phyloP scores from a whole-genome alignment of 2,797 vertebrate species.

The Myiothlypis chrysogaster region DNA sequence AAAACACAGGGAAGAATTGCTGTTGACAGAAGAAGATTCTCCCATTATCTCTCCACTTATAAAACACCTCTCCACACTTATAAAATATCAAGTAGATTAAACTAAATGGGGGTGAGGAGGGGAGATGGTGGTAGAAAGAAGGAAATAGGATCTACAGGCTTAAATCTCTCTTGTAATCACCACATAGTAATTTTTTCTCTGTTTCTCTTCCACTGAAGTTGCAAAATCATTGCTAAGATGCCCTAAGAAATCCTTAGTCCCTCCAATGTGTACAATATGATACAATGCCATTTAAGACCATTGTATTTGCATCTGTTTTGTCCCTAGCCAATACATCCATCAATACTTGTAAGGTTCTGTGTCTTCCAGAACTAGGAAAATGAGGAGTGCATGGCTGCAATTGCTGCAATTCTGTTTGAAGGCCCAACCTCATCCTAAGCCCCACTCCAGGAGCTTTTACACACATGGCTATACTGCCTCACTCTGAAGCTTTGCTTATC shows the following conservation, averaged over 20 bases:
- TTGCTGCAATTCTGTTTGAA: background rate
- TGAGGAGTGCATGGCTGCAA: background rate
- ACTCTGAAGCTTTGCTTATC: accelerated
- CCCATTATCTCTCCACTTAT: background rate
- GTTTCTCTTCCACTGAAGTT: background rate
- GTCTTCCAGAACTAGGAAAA: background rate
- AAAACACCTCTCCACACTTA: background rate
- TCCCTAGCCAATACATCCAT: background rate
- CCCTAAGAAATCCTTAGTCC: background rate
- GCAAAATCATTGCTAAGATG: background rate
- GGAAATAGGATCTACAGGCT: background rate
- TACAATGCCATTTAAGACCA: background rate
- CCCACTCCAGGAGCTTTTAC: background rate
- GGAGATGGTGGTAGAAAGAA: accelerated
- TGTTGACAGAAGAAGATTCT: background rate
- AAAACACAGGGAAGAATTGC: background rate
- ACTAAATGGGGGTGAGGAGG: accelerated
- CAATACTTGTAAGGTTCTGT: background rate
- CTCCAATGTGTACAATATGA: background rate
- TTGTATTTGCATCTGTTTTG: background rate
- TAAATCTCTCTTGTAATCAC: background rate
- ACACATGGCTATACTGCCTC: background rate
- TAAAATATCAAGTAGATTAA: background rate
- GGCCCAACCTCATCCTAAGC: background rate
- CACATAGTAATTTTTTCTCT: background rate